phyloP scores from a whole-genome alignment of 2,888 invertebrate species.

The Hydraecia micacea region DNA sequence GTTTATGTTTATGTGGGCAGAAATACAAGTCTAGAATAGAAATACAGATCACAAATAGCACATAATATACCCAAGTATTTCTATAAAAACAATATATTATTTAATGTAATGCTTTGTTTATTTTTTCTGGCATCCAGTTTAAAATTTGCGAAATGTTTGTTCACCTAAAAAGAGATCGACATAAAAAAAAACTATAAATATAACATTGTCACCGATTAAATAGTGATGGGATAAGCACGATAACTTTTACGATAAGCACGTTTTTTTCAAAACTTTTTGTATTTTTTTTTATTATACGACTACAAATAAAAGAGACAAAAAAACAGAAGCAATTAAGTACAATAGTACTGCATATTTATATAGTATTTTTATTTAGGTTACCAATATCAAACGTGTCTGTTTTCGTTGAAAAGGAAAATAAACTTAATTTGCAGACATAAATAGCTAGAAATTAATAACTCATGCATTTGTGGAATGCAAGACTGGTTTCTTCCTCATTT shows the following conservation, averaged over 20 bases:
- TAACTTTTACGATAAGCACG: not conserved
- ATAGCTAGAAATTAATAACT: not conserved
- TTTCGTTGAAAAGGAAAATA: not conserved
- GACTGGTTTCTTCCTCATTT: slow-evolving; percentile 6
- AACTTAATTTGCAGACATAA: not conserved
- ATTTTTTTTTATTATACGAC: too few species aligned
- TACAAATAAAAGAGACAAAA: not conserved
- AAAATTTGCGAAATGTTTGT: slow-evolving; percentile 31
- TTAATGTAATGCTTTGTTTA: not conserved
- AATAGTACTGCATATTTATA: not conserved
- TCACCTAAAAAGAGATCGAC: slow-evolving; percentile 25
- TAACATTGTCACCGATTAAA: not conserved
- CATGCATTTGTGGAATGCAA: not conserved
- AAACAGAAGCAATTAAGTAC: not conserved
- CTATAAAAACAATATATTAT: not conserved
- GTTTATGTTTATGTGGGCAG: slow-evolving; percentile 1
- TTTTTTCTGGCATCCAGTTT: slow-evolving; percentile 20
- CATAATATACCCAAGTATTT: slow-evolving; percentile 30
- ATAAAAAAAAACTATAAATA: slow-evolving; percentile 52
- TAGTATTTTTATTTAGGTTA: not conserved
- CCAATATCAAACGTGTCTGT: not conserved
- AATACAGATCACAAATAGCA: slow-evolving; percentile 11
- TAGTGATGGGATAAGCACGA: slow-evolving; percentile 48
- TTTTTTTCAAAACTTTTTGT: not conserved
- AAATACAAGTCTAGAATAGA: slow-evolving; percentile 10